Conservation (phyloP, 2,888 invertebrate genomes). For the Sarcophaga caerulescens region DNA sequence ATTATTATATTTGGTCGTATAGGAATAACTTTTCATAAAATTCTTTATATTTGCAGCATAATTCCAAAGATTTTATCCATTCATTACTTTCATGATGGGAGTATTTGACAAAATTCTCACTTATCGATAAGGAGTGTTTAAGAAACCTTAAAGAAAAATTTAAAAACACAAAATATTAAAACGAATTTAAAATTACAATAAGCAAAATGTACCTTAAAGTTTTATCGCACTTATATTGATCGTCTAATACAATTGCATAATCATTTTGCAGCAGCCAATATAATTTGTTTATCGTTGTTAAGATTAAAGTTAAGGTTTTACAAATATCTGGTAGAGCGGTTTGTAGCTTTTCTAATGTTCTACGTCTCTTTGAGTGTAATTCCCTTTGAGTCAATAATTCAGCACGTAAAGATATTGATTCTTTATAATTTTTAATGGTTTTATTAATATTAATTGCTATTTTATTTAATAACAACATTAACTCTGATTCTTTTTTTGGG, state of each 20-base stretch:
- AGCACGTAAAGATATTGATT: constrained; percentile 70
- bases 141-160: constrained; percentile 71
- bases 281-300: constrained; percentile 41
- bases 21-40: constrained; percentile 45
- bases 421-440: constrained; percentile 71
- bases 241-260: constrained; percentile 14
- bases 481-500: constrained; percentile 73
- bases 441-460: constrained; percentile 69
- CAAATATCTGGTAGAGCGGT: constrained; percentile 68
- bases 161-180: constrained; percentile 30
- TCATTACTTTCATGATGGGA: constrained; percentile 73
- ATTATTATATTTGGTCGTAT: background rate
- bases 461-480: constrained; percentile 72
- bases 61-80: constrained; percentile 73
- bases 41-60: constrained; percentile 68
- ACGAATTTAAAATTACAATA: background rate
- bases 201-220: constrained; percentile 63
- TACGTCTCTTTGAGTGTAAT: constrained; percentile 73
- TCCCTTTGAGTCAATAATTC: constrained; percentile 69
- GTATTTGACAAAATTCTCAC: constrained; percentile 72
- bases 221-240: constrained; percentile 2
- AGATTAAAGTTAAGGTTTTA: constrained; percentile 58
- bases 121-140: constrained; percentile 71
- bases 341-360: constrained; percentile 72
- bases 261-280: constrained; percentile 64